A percentile compares a stretch with the other conserved stretches of the same genome.
phyloP scores from a whole-genome alignment of 2,888 invertebrate species.

The Meteorus colon region DNA sequence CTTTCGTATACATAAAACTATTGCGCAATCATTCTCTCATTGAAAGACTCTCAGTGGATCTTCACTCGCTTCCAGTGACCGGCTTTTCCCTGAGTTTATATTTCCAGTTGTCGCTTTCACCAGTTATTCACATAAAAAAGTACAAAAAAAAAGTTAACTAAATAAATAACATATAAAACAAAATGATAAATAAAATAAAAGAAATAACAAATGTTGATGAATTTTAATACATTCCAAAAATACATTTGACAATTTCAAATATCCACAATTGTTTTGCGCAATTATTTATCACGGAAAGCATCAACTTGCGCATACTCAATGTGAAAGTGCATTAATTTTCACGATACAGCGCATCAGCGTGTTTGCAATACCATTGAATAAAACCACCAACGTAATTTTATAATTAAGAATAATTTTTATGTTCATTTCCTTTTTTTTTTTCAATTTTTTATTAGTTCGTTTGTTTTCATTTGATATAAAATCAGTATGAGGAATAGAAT shows the following conservation, averaged over 20 bases:
- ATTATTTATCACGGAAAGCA: conserved; percentile 53
- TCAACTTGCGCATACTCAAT: conserved; percentile 30
- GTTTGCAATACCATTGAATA: not conserved
- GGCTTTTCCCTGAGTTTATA: conserved; percentile 18
- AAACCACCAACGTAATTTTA: not conserved
- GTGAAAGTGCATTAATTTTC: conserved; percentile 62
- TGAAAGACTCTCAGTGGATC: conserved; percentile 28
- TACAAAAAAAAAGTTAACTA: not conserved
- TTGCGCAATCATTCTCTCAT: conserved; percentile 38
- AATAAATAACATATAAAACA: not conserved
- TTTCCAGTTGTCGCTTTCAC: conserved; percentile 28
- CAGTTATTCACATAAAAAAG: conserved; percentile 14
- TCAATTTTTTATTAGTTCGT: not conserved
- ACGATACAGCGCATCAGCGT: not conserved
- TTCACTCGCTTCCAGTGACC: conserved; percentile 34
- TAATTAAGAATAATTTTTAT: conserved; percentile 26
- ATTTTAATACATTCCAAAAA: conserved; percentile 27
- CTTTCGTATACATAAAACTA: conserved; percentile 26
- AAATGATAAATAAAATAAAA: not conserved
- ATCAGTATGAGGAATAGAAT: too few species aligned
- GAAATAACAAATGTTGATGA: not conserved
- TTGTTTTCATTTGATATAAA: too few species aligned
- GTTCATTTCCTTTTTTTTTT: not conserved
- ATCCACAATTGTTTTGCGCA: conserved; percentile 51
- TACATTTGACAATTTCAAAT: conserved; percentile 44